Evolutionary conservation across 2,888 invertebrate genomes (phyloP).

Genomic region (Tetranychus piercei): DNA sequence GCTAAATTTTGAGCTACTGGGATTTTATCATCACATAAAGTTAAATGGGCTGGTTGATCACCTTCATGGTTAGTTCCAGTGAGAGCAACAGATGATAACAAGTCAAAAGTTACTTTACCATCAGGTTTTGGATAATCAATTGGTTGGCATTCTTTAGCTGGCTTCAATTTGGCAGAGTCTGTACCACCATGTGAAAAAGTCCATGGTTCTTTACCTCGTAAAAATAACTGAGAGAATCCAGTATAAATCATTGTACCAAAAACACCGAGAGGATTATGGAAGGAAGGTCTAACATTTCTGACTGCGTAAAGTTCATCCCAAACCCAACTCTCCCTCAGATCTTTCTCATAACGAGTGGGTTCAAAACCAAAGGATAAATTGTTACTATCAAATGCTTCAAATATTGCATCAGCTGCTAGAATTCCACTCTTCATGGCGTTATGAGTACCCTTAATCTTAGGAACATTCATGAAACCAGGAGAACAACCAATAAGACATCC

Average conservation of each 20-base stretch:
- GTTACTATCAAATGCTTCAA: constrained; percentile 50
- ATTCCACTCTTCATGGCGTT: constrained; percentile 98
- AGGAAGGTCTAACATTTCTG: constrained; percentile 84
- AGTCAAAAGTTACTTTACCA: constrained; percentile 79
- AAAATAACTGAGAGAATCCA: constrained; percentile 63
- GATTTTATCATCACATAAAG: constrained; percentile 66
- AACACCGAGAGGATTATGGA: constrained; percentile 66
- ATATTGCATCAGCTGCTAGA: constrained; percentile 80
- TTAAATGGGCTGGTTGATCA: constrained; percentile 91
- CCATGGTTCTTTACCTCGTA: constrained; percentile 83
- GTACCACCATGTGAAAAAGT: constrained; percentile 68
- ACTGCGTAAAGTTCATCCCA: constrained; percentile 59
- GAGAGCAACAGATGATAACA: constrained; percentile 82
- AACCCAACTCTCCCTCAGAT: constrained; percentile 48
- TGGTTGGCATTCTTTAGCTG: constrained; percentile 56
- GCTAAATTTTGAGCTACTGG: constrained; percentile 70
- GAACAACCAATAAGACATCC: constrained; percentile 80
- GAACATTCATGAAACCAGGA: constrained; percentile 94
- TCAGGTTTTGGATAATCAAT: constrained; percentile 97
- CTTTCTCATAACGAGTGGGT: constrained; percentile 50
- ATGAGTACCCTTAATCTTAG: constrained; percentile 90
- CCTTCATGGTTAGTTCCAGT: constrained; percentile 96
- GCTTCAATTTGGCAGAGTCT: constrained; percentile 62
- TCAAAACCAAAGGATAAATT: constrained; percentile 42
- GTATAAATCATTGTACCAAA: constrained; percentile 79